These are phyloP conservation scores for Podarcis raffonei DNA, from an alignment of 2,113 vertebrate genomes.

Conservation along the genomic window DNA sequence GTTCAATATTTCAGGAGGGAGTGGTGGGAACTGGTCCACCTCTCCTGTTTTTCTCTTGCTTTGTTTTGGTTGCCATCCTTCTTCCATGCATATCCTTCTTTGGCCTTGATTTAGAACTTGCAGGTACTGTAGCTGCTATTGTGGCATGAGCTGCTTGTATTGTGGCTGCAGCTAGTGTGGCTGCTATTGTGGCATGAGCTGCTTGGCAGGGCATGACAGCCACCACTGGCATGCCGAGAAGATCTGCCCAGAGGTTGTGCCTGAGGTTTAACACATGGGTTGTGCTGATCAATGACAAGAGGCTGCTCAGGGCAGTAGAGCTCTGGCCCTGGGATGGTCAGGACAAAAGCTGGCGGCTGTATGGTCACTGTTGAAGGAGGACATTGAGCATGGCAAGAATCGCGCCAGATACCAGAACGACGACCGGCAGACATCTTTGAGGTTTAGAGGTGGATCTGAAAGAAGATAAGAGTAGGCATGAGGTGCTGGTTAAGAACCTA, in stretches of 20 bases:
- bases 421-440: neutral
- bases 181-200: too few species aligned
- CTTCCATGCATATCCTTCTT: too few species aligned
- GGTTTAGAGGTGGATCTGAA: neutral
- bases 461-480: neutral
- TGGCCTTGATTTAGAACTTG: neutral
- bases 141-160: too few species aligned
- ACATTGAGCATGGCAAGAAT: neutral
- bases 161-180: too few species aligned
- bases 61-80: too few species aligned
- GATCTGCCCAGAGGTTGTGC: neutral
- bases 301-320: slow-evolving; percentile 1
- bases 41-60: too few species aligned
- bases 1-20: too few species aligned
- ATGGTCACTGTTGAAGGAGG: neutral
- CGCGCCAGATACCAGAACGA: too few species aligned
- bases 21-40: neutral
- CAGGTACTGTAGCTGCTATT: neutral
- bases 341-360: slow-evolving; percentile 1
- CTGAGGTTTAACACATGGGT: neutral
- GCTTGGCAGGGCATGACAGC: too few species aligned
- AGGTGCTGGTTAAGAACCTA: too few species aligned
- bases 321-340: slow-evolving; percentile 1
- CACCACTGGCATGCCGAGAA: neutral
- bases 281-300: neutral